Base-by-base conservation (phyloP, 2,113 vertebrate genomes). In the Pagrus major region DNA sequence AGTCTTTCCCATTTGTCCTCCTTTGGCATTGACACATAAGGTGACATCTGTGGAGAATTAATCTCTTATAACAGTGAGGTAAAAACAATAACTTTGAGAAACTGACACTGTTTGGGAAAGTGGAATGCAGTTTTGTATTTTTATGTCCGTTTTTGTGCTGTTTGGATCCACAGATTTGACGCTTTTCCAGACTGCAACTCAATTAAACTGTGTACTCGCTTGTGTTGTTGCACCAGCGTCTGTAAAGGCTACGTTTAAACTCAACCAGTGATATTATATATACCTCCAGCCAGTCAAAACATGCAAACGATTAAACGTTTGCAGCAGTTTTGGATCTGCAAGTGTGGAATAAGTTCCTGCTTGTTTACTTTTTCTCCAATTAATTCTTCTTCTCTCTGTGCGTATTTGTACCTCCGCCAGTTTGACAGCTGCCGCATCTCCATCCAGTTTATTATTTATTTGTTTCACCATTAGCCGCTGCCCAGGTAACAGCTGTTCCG, bases 341-440 rank as follows among this genome's bases (percentile, higher is more conserved):
- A 70, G 23, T 64, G 31, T 37, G 29, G 31, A 27, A 20, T 33
- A 29, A 39, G 10, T 67, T 41, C 49, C 7, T 72, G 76, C 9
- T 21, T 9, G 23, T 54, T 68, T 9, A 35, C 9, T 64, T 71
- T 44, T 65, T 63, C 25, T 63, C 42, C 6, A 56, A 25, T 54
- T 31, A 58, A 23, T 42, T 46, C 23, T n/a, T 6, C 16, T 9
- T 60, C 44, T 67, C 9, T 59, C 0, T 72, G 47, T 39, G 18
- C 0, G 0, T 70, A 18, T 70, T 59, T 73, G 66, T 64, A 49
- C 44, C 16, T 39, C 21, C 51, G 66, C 47, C 75, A 58, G 23
- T 80, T 75, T 76, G 70, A 85, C 82, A 84, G 77, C 68, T 81
- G 78, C 71, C 77, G 56, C 69, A 69, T 81, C 56, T 79, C 66